Evolutionary conservation across 64 coral and sea anemone genomes (phyloP), one percentile per base, ranked within the genome.

Genomic region (Stylophora pistillata): DNA sequence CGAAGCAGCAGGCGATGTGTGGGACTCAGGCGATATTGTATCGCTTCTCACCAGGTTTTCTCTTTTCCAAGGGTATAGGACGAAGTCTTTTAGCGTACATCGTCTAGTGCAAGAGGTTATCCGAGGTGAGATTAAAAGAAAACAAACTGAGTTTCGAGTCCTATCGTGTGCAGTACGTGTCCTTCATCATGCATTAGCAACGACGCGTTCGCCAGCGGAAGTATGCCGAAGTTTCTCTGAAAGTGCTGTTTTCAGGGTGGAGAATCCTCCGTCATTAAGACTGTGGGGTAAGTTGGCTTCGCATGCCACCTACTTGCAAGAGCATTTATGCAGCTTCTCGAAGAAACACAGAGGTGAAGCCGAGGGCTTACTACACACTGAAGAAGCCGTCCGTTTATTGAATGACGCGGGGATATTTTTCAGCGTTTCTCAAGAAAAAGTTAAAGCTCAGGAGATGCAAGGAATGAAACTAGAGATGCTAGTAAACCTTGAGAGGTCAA

Each of bases 351-450:
- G 66, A 61, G n/a, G 20, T 20, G 65, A 14, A 11, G 41, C 79
- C 11, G 6, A 41, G 6, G 6, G 37, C 6, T 41, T 95, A n/a
- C 25, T 95, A n/a, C n/a, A 84, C 71, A 95, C 85, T 53, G 84
- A 91, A 73, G 94, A 92, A 82, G 58, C 85, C 30, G 85, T 77
- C 25, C 79, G 70, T 10, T 30, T 95, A 13, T 53, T 92, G 21
- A 91, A 95, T 47, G 93, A 95, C 32, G 85, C 84, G 21, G 74
- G 83, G 23, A 72, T 95, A 61, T 95, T 81, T 76, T 85, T 91
- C 15, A 88, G 85, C 76, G 94, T 60, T 20, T 91, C 82, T 27
- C 83, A 85, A 21, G 79, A 95, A 52, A 95, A 91, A 72, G 93
- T 95, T 2, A 85, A 91, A 78, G 93, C 93, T 10, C 58, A 74